phyloP scores from a whole-genome alignment of 2,888 invertebrate species.

The Hirtodrosophila duncani region DNA sequence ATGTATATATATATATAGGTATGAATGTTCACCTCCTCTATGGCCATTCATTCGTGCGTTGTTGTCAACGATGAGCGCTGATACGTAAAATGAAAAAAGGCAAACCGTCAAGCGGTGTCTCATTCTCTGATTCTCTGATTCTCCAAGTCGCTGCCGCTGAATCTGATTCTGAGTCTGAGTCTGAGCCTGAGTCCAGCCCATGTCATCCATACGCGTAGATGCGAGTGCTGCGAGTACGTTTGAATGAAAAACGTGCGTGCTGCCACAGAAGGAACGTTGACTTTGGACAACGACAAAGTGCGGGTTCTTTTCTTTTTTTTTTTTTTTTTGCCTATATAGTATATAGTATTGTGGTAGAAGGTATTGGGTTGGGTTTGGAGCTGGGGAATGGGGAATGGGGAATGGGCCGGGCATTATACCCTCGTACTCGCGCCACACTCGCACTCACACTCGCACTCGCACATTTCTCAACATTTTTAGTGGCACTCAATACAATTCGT shows the following conservation, averaged over 20 bases:
- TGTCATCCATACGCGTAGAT: slow-evolving; percentile 68
- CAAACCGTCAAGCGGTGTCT: slow-evolving; percentile 7
- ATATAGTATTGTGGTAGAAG: neutral
- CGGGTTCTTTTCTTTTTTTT: too few relatives aligned
- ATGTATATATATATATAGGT: too few relatives aligned
- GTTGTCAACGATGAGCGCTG: slow-evolving; percentile 70
- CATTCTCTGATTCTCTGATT: too few relatives aligned
- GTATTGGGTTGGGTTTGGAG: neutral
- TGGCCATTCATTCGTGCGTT: slow-evolving; percentile 68
- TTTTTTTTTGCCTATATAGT: slow-evolving; percentile 24
- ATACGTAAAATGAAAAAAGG: slow-evolving; percentile 54
- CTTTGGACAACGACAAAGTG: slow-evolving; percentile 66
- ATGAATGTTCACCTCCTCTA: slow-evolving; percentile 44
- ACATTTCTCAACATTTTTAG: slow-evolving; percentile 72
- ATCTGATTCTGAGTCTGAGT: slow-evolving; percentile 24
- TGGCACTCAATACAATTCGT: slow-evolving; percentile 74
- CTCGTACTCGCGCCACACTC: too few relatives aligned
- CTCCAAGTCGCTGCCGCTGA: slow-evolving; percentile 8
- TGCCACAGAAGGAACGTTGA: slow-evolving; percentile 77
- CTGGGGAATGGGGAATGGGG: slow-evolving; percentile 1
- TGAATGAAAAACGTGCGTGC: slow-evolving; percentile 75
- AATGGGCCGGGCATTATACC: slow-evolving; percentile 34
- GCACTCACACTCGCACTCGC: slow-evolving; percentile 46
- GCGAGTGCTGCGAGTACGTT: slow-evolving; percentile 76
- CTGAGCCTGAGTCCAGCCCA: slow-evolving; percentile 46